phyloP scores from a whole-genome alignment of 2,113 vertebrate species.

The Haliaeetus leucogaster region DNA sequence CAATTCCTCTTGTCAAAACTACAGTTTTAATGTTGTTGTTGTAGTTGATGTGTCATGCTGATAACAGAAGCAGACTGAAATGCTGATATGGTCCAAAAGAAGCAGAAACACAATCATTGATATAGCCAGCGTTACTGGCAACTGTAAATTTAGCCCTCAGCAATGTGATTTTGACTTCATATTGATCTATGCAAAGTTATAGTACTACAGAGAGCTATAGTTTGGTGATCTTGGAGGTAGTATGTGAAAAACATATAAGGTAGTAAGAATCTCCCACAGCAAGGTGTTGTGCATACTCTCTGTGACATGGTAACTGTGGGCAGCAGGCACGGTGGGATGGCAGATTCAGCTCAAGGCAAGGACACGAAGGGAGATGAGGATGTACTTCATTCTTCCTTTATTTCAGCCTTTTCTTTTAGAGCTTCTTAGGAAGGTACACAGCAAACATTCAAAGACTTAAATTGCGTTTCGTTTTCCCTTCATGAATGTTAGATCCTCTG shows the following conservation, averaged over 20 bases:
- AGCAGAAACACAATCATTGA: background rate
- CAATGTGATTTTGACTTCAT: background rate
- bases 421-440: background rate
- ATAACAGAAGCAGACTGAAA: background rate
- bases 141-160: background rate
- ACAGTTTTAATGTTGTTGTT: background rate
- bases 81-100: background rate
- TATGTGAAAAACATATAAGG: background rate
- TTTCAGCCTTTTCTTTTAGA: background rate
- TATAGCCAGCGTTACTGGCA: background rate
- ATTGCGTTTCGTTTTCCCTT: background rate
- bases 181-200: background rate
- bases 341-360: background rate
- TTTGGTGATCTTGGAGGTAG: background rate
- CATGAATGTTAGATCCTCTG: background rate
- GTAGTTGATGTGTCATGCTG: background rate
- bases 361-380: background rate
- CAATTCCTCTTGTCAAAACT: background rate
- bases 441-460: background rate
- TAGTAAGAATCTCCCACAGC: background rate
- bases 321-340: background rate
- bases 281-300: background rate
- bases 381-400: background rate
- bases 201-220: background rate
- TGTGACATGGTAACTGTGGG: background rate